Base-by-base conservation (phyloP, 2,797 vertebrate genomes). In the Gadopsis marmoratus region DNA sequence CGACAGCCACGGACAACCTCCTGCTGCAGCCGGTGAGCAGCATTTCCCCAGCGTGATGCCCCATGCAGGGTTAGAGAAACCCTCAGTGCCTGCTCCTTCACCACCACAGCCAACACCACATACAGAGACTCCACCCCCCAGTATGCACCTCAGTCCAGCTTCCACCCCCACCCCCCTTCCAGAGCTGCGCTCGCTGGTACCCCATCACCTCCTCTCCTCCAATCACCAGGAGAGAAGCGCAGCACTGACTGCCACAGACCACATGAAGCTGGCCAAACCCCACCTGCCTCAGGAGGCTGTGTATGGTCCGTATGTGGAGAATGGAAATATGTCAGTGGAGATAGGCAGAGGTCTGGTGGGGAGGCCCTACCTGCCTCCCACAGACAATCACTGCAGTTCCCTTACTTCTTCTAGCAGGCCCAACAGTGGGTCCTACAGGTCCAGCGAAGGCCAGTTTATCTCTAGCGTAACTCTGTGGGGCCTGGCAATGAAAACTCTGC, bases 401-500 rank as follows among this genome's bases (percentile, higher is more conserved):
- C 94, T 95, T 5, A 56, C 96, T 0, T 85, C 91, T 0, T 88
- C 95, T 13, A 71, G 76, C 78, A 95, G 95, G 0, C 26, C 86
- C 0, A 55, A 83, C 0, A 69, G 94, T 7, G 76, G 93, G 0
- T 31, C 92, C 0, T 95, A 95, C 83, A 94, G 96, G 91, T 91
- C 81, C 17, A 91, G 81, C 0, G 97, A 97, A 33, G 97, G 96
- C 0, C 96, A 95, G 2, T 96, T 98, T 55, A 97, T 97, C 90
- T 97, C 97, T 72, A 97, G 97, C 78, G 96, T 98, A 83, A 96
- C 96, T 1, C 93, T 98, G 17, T 98, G 97, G 97, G 97, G 97
- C 31, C 90, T 98, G 55, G 97, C 97, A 0, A 98, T 98, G 97
- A 98, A 97, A 92, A 98, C 97, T 0, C 92, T 98, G 86, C 98